phyloP scores from a whole-genome alignment of 2,888 invertebrate species.

The Mamestra brassicae region DNA sequence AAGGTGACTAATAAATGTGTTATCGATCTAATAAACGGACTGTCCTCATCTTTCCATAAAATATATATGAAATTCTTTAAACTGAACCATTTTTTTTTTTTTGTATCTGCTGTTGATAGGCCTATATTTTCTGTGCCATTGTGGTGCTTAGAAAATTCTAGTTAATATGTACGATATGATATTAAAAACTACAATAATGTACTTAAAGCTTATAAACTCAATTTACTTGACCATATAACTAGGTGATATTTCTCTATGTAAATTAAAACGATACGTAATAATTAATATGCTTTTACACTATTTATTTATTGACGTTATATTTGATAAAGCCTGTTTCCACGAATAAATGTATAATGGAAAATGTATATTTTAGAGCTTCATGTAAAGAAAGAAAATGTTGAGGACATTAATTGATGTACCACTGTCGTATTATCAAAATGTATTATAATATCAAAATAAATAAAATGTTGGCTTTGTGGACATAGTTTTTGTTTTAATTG shows the following conservation, averaged over 20 bases:
- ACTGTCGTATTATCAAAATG: constrained; percentile 72
- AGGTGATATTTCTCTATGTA: constrained; percentile 56
- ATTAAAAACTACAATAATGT: constrained; percentile 11
- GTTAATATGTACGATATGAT: constrained; percentile 31
- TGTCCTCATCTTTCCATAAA: background rate
- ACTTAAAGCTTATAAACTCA: constrained; percentile 20
- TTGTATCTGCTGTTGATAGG: background rate
- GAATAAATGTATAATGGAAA: constrained; percentile 48
- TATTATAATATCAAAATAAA: constrained; percentile 77
- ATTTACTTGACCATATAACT: constrained; percentile 18
- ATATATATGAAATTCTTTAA: constrained; percentile 14
- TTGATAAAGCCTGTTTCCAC: constrained; percentile 76
- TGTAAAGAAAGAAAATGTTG: constrained; percentile 74
- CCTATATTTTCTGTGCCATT: constrained; percentile 3
- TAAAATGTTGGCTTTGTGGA: constrained; percentile 82
- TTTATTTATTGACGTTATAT: constrained; percentile 87
- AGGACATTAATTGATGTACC: constrained; percentile 69
- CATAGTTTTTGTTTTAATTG: constrained; percentile 64
- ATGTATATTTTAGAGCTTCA: constrained; percentile 72
- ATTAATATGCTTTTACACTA: constrained; percentile 81
- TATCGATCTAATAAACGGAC: background rate
- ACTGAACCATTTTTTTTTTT: constrained; percentile 9
- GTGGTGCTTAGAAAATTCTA: constrained; percentile 15
- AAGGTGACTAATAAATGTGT: background rate
- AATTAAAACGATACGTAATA: constrained; percentile 74